A percentile compares a stretch with the other conserved stretches of the same genome.
phyloP scores from a whole-genome alignment of 1,140 invertebrate genomes.

The Drosophila aff. region DNA sequence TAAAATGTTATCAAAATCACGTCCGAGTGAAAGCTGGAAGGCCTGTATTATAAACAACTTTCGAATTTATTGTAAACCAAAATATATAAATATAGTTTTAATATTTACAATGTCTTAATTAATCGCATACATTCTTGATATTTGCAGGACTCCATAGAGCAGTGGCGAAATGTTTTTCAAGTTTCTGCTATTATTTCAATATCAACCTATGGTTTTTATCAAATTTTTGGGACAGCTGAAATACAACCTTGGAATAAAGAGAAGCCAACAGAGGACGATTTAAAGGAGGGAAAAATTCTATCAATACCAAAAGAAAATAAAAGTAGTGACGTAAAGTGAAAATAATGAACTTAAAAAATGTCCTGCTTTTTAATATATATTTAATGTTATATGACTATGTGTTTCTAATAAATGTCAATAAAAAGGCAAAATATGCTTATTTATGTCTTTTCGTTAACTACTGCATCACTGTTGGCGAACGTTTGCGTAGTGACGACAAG shows the following conservation, averaged over 20 bases:
- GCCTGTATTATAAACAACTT: too few species aligned
- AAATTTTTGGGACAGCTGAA: constrained; percentile 9
- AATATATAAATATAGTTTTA: neutral
- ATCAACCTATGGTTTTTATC: constrained; percentile 4
- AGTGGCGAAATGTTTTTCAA: constrained; percentile 13
- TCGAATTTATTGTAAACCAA: neutral
- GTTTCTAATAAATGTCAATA: neutral
- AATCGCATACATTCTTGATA: neutral
- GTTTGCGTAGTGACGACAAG: too few species aligned
- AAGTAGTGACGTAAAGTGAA: neutral
- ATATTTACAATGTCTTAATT: neutral
- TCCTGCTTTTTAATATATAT: neutral
- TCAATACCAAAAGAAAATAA: constrained; percentile 2
- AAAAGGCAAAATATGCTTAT: neutral
- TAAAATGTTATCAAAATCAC: too few species aligned
- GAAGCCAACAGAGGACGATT: neutral
- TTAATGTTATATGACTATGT: neutral
- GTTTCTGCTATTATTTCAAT: constrained; percentile 4
- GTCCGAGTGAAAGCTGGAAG: too few species aligned
- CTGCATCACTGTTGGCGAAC: too few species aligned
- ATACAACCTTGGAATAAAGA: constrained; percentile 8
- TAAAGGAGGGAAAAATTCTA: neutral
- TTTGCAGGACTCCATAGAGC: constrained; percentile 7
- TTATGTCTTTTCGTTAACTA: neutral
- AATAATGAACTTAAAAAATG: too few species aligned